A percentile compares a stretch with the other conserved stretches of the same genome.
These are phyloP conservation scores for Pseudococcus longispinus DNA, from an alignment of 2,888 invertebrate genomes.

Conservation along the genomic window DNA sequence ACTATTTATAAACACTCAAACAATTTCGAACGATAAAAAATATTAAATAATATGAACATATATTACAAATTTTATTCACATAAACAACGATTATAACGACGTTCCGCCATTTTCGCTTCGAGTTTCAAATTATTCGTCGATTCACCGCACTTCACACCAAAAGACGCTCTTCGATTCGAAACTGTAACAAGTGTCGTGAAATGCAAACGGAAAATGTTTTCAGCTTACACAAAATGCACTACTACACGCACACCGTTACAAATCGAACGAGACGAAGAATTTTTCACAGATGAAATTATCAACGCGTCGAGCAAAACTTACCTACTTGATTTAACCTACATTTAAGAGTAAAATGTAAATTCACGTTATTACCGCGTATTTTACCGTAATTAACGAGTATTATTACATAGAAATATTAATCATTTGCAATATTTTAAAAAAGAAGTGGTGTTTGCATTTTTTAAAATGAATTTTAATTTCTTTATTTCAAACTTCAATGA, in stretches of 20 bases:
- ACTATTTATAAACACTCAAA: slow-evolving; percentile 38
- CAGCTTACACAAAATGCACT: slow-evolving; percentile 28
- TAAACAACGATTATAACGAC: slow-evolving; percentile 35
- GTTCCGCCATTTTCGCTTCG: slow-evolving; percentile 44
- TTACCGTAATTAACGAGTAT: background rate
- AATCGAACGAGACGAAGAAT: background rate
- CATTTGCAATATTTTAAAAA: background rate
- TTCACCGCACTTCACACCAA: slow-evolving; percentile 36
- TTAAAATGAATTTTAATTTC: background rate
- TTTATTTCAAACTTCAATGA: no score
- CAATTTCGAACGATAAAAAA: slow-evolving; percentile 25
- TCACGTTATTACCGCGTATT: background rate
- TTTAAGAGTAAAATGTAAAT: background rate
- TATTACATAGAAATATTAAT: background rate
- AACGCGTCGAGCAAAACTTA: background rate
- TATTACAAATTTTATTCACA: slow-evolving; percentile 34
- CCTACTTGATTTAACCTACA: background rate
- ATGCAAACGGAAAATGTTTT: slow-evolving; percentile 27
- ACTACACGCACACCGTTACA: background rate
- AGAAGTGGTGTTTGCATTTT: background rate
- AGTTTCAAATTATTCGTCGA: slow-evolving; percentile 28
- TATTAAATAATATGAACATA: background rate
- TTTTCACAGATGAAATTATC: slow-evolving; percentile 2
- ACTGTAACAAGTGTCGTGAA: slow-evolving; percentile 44
- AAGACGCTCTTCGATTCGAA: slow-evolving; percentile 34